These are phyloP conservation scores for Sebastes taczanowskii DNA, from an alignment of 2,797 vertebrate species.

Conservation along the genomic window DNA sequence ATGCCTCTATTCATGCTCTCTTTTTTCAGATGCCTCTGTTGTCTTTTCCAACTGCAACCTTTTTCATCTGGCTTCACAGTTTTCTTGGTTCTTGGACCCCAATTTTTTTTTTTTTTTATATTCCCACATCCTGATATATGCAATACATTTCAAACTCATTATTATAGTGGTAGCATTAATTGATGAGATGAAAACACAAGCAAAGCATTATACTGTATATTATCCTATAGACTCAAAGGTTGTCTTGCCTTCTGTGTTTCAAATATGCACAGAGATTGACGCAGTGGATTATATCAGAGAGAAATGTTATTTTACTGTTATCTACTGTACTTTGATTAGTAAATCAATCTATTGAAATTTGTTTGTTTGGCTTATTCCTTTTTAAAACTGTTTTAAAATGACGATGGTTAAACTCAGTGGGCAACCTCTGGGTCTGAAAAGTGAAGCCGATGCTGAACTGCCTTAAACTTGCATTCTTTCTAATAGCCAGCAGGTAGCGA, in stretches of 20 bases:
- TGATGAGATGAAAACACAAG: neutral
- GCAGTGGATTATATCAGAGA: neutral
- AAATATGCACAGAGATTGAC: neutral
- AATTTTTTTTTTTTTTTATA: neutral
- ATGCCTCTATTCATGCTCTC: slow-evolving; percentile 48
- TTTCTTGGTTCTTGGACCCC: slow-evolving; percentile 13
- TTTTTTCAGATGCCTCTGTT: slow-evolving; percentile 26
- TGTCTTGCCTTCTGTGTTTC: neutral
- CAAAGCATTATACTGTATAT: neutral
- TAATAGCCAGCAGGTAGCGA: too few relatives aligned
- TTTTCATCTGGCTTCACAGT: slow-evolving; percentile 47
- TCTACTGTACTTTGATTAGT: neutral
- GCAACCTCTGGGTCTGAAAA: too few relatives aligned
- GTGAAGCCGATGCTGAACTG: too few relatives aligned
- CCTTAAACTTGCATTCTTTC: too few relatives aligned
- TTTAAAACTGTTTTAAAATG: neutral
- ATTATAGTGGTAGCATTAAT: neutral
- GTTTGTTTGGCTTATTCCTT: neutral
- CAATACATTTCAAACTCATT: neutral
- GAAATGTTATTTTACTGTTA: neutral
- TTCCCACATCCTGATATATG: neutral
- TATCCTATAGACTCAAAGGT: neutral
- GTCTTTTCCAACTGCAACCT: slow-evolving; percentile 42
- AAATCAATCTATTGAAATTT: neutral
- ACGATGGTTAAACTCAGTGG: neutral